Evolutionary conservation across 2,113 vertebrate genomes (phyloP).

Genomic region (Sarotherodon lohbergeri): DNA sequence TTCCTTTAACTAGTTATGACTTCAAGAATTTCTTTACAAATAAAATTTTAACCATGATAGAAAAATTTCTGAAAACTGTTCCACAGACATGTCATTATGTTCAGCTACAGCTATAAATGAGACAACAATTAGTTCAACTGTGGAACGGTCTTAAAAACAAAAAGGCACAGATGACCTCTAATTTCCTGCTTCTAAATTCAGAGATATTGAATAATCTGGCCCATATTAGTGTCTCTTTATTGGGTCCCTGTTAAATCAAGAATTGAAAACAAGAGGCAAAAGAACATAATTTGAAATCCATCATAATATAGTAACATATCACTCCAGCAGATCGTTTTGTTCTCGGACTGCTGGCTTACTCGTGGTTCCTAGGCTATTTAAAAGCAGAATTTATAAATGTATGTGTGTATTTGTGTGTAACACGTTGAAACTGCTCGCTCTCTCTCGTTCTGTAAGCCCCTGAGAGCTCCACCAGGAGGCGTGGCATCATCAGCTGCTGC

Average conservation of each 20-base stretch:
- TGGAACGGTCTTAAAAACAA: neutral
- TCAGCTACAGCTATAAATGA: neutral
- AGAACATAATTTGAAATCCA: neutral
- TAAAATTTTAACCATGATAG: neutral
- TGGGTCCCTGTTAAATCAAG: neutral
- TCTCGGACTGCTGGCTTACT: neutral
- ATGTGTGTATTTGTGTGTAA: neutral
- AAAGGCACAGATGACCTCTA: neutral
- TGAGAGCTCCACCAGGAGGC: neutral
- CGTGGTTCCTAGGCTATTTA: neutral
- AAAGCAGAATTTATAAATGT: neutral
- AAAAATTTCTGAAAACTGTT: neutral
- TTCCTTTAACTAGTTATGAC: neutral
- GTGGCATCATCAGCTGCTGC: neutral
- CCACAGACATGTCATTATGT: neutral
- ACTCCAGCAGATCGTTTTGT: neutral
- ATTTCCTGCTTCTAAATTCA: neutral
- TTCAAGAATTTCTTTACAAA: neutral
- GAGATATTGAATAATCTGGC: neutral
- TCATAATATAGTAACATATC: neutral
- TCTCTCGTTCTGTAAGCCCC: neutral
- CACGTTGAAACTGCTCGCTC: neutral
- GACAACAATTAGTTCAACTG: neutral
- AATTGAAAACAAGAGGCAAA: neutral
- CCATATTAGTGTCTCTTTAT: neutral